Evolutionary conservation across 2,797 vertebrate genomes (phyloP).

Genomic region (Mallotus villosus): DNA sequence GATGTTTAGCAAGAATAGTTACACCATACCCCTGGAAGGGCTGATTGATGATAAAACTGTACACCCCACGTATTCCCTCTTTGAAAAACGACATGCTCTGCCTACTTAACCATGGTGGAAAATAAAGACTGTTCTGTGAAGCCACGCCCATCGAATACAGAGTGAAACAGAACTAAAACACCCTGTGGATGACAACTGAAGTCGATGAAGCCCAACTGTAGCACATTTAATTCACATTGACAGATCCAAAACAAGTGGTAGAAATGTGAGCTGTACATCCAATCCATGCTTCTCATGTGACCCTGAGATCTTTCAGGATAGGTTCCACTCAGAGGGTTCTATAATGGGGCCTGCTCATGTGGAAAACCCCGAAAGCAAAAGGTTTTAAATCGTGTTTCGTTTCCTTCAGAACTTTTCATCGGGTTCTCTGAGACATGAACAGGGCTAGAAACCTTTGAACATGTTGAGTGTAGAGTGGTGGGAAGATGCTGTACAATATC

Average conservation of each 20-base stretch:
- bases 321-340: not conserved
- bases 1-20: not conserved
- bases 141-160: too few species aligned
- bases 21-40: slow-evolving; percentile 45
- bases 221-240: too few species aligned
- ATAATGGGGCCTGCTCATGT: too few species aligned
- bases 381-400: too few species aligned
- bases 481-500: not conserved
- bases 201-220: too few species aligned
- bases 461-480: not conserved
- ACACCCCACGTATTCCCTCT: not conserved
- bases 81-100: slow-evolving; percentile 2
- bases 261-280: too few species aligned
- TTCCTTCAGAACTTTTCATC: not conserved
- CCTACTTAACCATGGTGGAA: slow-evolving; percentile 14
- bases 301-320: not conserved
- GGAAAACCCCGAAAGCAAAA: too few species aligned
- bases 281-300: too few species aligned
- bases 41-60: slow-evolving; percentile 56
- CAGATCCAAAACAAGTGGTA: too few species aligned
- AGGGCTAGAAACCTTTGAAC: not conserved
- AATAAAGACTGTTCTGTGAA: not conserved
- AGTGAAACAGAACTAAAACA: too few species aligned
- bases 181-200: too few species aligned
- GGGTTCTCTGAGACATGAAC: not conserved